phyloP scores from a whole-genome alignment of 2,888 invertebrate species.

The Xestia ashworthii region DNA sequence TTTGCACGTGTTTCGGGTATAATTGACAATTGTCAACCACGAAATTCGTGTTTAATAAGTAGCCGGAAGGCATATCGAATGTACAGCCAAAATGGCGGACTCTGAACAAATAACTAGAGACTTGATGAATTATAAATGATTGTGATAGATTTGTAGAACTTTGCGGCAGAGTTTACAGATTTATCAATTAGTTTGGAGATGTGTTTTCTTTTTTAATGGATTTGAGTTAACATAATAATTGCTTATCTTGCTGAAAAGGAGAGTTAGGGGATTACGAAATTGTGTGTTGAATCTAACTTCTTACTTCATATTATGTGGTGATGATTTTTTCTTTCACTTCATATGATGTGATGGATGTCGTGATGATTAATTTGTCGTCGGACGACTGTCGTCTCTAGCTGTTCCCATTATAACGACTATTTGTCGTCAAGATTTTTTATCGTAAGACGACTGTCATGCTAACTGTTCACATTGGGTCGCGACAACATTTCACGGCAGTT shows the following conservation, averaged over 20 bases:
- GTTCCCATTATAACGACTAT: too few relatives aligned
- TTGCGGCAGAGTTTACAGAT: slow-evolving; percentile 16
- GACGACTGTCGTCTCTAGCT: too few relatives aligned
- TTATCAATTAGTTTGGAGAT: slow-evolving; percentile 29
- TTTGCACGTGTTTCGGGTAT: slow-evolving; percentile 24
- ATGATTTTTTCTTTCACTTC: too few relatives aligned
- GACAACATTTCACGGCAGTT: too few relatives aligned
- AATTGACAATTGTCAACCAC: slow-evolving; percentile 1
- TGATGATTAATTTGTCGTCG: too few relatives aligned
- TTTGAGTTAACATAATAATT: neutral
- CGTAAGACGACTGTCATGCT: too few relatives aligned
- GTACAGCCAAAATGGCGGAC: slow-evolving; percentile 34
- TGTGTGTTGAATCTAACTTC: neutral
- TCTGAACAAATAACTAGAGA: slow-evolving; percentile 25
- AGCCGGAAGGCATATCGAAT: slow-evolving; percentile 19
- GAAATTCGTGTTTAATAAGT: neutral
- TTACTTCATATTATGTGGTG: too few relatives aligned
- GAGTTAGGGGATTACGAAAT: neutral
- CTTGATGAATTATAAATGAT: slow-evolving; percentile 51
- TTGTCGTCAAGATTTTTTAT: too few relatives aligned
- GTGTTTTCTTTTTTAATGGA: slow-evolving; percentile 16
- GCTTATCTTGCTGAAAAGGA: neutral
- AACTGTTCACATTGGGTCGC: too few relatives aligned
- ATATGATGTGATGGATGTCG: too few relatives aligned
- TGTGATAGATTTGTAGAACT: slow-evolving; percentile 50